Percentiles rank a stretch among this genome's conserved stretches.
Conservation (phyloP, 2,113 vertebrate species). For the Tringa solitaria region DNA sequence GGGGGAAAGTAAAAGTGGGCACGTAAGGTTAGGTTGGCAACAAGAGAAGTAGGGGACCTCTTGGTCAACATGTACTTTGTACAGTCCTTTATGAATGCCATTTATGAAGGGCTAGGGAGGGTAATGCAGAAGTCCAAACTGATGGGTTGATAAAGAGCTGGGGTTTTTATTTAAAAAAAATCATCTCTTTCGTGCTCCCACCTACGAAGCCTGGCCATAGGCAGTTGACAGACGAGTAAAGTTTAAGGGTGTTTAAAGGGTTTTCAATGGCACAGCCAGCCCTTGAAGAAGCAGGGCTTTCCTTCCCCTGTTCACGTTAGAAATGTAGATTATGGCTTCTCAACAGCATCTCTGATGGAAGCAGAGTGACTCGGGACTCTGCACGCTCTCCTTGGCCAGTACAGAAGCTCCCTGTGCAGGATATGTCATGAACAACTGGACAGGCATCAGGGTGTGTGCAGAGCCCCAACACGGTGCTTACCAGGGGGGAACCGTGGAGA, state of each 20-base stretch:
- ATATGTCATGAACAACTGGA: accelerated
- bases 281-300: background rate
- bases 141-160: background rate
- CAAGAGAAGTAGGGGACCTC: background rate
- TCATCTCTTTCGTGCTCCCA: background rate
- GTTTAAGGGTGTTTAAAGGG: accelerated
- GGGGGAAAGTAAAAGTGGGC: background rate
- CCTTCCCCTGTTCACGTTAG: background rate
- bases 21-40: background rate
- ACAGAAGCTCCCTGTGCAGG: background rate
- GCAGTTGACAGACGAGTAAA: background rate
- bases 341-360: background rate
- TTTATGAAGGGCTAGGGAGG: background rate
- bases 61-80: accelerated
- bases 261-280: background rate
- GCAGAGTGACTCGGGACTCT: background rate
- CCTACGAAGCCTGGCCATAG: background rate
- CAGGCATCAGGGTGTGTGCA: background rate
- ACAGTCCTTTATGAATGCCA: accelerated
- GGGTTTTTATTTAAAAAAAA: background rate
- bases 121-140: background rate
- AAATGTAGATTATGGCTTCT: accelerated
- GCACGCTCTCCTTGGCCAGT: accelerated
- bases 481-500: accelerated
- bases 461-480: background rate